Evolutionary conservation across 1,140 invertebrate genomes (phyloP).

Genomic region (Nilaparvata lugens): DNA sequence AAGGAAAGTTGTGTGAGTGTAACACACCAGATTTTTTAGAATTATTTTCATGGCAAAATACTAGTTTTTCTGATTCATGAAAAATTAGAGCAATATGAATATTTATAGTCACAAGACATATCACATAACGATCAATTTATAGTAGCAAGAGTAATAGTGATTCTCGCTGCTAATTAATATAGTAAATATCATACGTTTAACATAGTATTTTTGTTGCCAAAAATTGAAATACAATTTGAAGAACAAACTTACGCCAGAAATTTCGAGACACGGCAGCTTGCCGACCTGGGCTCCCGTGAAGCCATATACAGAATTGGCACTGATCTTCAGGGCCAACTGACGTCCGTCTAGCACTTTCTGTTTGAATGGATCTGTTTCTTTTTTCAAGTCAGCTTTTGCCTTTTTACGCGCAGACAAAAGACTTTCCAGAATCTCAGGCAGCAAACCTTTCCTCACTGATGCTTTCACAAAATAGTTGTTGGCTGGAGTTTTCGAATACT

Average conservation of each 20-base stretch:
- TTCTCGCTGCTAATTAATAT: too few relatives aligned
- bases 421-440: conserved; percentile 95
- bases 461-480: conserved; percentile 89
- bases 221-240: too few relatives aligned
- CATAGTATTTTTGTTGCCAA: too few relatives aligned
- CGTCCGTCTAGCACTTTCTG: conserved; percentile 91
- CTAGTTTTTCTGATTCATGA: too few relatives aligned
- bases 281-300: conserved; percentile 99
- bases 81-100: too few relatives aligned
- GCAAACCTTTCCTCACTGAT: conserved; percentile 70
- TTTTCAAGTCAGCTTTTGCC: conserved; percentile 81
- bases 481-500: conserved; percentile 85
- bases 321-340: conserved; percentile 96
- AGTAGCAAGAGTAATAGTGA: too few relatives aligned
- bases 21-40: too few relatives aligned
- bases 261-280: conserved; percentile 97
- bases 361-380: conserved; percentile 90
- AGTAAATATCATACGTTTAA: too few relatives aligned
- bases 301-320: conserved; percentile 99
- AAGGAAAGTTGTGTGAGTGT: too few relatives aligned
- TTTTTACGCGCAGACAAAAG: conserved; percentile 85
- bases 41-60: too few relatives aligned
- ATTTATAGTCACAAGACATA: too few relatives aligned
- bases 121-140: too few relatives aligned
- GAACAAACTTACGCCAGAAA: conserved; percentile 68